Evolutionary conservation across 2,888 invertebrate genomes (phyloP), one percentile per base, ranked within the genome.

Genomic region (Ceramica pisi): DNA sequence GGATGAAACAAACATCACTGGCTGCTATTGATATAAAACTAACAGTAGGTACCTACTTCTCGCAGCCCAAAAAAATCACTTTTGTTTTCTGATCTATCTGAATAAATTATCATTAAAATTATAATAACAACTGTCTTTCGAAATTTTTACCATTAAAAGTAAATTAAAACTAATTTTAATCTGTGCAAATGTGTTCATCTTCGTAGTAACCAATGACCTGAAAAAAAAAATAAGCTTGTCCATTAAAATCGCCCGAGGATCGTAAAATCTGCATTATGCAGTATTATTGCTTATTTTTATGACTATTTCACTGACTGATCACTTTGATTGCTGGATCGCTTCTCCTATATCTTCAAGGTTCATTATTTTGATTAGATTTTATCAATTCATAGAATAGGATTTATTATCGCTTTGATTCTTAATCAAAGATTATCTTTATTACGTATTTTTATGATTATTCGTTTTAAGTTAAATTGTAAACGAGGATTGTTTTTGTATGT

Each of bases 351-450:
- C 60, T 59, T 66, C 65, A 76, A 61, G 81, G 67, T 62, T 56
- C 26, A 63, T 81, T 64, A 56, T 50, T 56, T 61, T 73, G 64
- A 75, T 69, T 70, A 65, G 14, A n/a, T 71, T 71, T 83, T 75
- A 85, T 85, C 84, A 61, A 70, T 85, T 79, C 71, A 59, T 48
- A 66, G 72, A 85, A 80, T 19, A n/a, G 16, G 46, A 69, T 65
- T 72, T 38, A 26, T n/a, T 70, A 71, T 72, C 57, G 26, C 26
- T 31, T 57, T 65, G 67, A 78, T 82, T 53, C 16, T 44, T 41
- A 61, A 61, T 66, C 81, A 46, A 46, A 61, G 26, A 80, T 64
- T 51, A 59, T 55, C 48, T 60, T 59, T 74, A 74, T 64, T 26
- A 35, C n/a, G 9, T 48, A 55, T 61, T 61, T 60, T 46, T 48